A percentile compares a stretch with the other conserved stretches of the same genome.
Conservation (phyloP, 1,140 invertebrate species). For the Drosophila ercepeae region DNA sequence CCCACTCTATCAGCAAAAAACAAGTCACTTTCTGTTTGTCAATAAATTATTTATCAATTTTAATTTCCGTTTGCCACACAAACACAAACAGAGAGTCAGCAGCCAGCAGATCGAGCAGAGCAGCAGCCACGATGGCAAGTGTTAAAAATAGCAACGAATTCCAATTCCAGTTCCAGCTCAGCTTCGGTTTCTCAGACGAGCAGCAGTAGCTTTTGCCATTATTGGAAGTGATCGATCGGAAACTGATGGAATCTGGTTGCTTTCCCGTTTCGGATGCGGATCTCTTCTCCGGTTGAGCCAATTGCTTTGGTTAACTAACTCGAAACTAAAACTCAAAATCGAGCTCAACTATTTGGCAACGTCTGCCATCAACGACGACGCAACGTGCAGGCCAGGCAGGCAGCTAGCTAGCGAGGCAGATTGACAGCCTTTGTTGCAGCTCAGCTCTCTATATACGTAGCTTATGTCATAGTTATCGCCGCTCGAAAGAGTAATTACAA, state of each 20-base stretch:
- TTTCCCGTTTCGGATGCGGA: conserved; percentile 26
- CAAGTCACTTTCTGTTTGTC: conserved; percentile 36
- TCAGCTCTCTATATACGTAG: too few species aligned
- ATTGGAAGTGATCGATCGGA: conserved; percentile 30
- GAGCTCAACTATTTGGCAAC: conserved; percentile 32
- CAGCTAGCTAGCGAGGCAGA: conserved; percentile 6
- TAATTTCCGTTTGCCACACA: conserved; percentile 54
- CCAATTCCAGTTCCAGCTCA: conserved; percentile 22
- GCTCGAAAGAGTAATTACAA: conserved; percentile 43
- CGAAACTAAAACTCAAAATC: background rate
- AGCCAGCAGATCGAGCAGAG: background rate
- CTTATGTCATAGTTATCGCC: conserved; percentile 46
- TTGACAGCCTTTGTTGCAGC: conserved; percentile 18
- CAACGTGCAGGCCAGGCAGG: conserved; percentile 17
- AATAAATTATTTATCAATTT: conserved; percentile 69
- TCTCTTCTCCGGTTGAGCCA: background rate
- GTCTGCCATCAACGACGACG: conserved; percentile 1
- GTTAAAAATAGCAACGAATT: conserved; percentile 25
- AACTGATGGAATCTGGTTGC: conserved; percentile 33
- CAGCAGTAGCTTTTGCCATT: conserved; percentile 2
- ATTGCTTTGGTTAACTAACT: conserved; percentile 21
- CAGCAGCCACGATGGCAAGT: conserved; percentile 34
- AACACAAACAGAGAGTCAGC: conserved; percentile 44
- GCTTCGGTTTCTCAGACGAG: conserved; percentile 4
- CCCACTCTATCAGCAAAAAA: background rate